Base-by-base conservation (phyloP, 2,113 vertebrate genomes). In the Nansenia antarctica region DNA sequence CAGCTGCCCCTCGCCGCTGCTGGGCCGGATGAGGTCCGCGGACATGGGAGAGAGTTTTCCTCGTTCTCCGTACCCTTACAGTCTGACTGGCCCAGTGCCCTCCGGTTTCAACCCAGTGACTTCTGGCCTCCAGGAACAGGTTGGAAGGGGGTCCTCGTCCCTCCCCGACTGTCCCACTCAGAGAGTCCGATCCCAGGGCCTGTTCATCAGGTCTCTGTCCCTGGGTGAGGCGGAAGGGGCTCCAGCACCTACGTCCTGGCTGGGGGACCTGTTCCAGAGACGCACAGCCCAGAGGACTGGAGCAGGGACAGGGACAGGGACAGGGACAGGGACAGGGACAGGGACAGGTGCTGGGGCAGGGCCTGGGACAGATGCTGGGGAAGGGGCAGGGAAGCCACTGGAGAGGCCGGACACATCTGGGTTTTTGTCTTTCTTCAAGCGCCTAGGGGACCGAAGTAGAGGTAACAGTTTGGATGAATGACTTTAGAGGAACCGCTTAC, bases 371-470 rank as follows among this genome's bases (percentile, higher is more conserved):
- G 55, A 27, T 34, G 18, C 7, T 9, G 20, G 20, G 18, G 15
- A 11, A 1, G 78, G 76, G 65, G 9, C 24, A 0, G 35, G 55
- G 5, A 67, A 45, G 24, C 63, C 20, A 0, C n/a, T 26, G 1
- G 85, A 86, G 3, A 76, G 76, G 2, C 82, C 73, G 29, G 69
- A 24, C 35, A 72, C 68, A 2, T 91, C 89, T 0, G 78, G 85
- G 31, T 70, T 93, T 2, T 82, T 84, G 6, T 90, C 87, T 60
- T 92, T 93, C 69, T 89, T 92, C 64, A 87, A 73, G 52, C 87
- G 89, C 35, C 86, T 92, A 3, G 90, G 91, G 67, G 85, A 85
- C 32, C 80, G 70, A 72, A 83, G 42, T 39, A 81, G 82, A 37
- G 53, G 78, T 0, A 53, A 49, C 2, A 82, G 86, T 9, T 29